phyloP scores from a whole-genome alignment of 2,113 vertebrate species.

The Lasiurus borealis region DNA sequence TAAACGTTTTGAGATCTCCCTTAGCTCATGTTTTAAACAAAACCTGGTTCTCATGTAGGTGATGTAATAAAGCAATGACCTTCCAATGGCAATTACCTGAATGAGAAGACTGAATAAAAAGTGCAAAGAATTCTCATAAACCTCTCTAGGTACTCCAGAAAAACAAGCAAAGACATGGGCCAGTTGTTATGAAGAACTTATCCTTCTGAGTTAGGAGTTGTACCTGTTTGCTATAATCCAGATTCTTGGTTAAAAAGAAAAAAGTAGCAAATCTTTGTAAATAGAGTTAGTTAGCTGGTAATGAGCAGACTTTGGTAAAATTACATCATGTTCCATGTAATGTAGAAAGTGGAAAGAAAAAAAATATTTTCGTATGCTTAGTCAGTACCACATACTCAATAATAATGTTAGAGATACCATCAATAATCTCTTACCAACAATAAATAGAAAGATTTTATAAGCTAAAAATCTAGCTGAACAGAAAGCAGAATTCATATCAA shows the following conservation, averaged over 20 bases:
- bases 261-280: background rate
- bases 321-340: background rate
- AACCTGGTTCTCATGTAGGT: background rate
- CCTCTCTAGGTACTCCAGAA: background rate
- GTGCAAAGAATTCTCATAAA: background rate
- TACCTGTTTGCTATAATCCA: background rate
- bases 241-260: background rate
- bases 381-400: background rate
- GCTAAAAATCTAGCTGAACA: background rate
- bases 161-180: background rate
- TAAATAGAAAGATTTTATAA: background rate
- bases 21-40: slow-evolving; percentile 16
- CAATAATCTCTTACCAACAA: background rate
- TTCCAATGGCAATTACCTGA: background rate
- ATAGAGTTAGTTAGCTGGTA: background rate
- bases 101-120: background rate
- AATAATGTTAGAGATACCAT: background rate
- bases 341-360: background rate
- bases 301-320: background rate
- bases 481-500: background rate
- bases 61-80: background rate
- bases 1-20: background rate
- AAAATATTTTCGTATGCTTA: background rate
- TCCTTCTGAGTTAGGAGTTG: background rate
- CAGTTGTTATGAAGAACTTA: background rate